These are phyloP conservation scores for Branchellion lobata DNA, from an alignment of 2,888 invertebrate species.

Conservation along the genomic window DNA sequence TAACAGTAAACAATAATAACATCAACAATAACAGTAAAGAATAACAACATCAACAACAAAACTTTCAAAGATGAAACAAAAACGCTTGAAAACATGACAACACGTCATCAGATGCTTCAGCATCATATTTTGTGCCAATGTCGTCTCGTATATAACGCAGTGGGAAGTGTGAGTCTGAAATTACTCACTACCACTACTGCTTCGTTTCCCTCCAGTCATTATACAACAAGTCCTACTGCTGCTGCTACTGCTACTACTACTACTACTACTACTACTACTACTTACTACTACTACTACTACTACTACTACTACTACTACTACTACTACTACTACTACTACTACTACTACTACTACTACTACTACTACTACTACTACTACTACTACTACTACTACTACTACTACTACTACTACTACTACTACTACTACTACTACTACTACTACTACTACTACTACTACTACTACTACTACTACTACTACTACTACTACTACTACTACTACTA, in stretches of 20 bases:
- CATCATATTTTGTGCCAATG: too few relatives aligned
- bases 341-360: slow-evolving; percentile 33
- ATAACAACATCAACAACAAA: too few relatives aligned
- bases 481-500: background rate
- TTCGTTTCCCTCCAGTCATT: too few relatives aligned
- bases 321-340: slow-evolving; percentile 33
- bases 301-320: slow-evolving; percentile 33
- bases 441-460: background rate
- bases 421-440: background rate
- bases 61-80: too few relatives aligned
- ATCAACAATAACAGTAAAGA: too few relatives aligned
- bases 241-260: background rate
- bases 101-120: too few relatives aligned
- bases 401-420: slow-evolving; percentile 30
- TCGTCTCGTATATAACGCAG: too few relatives aligned
- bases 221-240: background rate
- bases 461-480: background rate
- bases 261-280: background rate
- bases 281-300: too few relatives aligned
- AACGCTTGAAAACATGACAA: too few relatives aligned
- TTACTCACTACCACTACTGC: too few relatives aligned
- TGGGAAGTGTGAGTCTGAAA: too few relatives aligned
- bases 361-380: slow-evolving; percentile 33
- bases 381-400: slow-evolving; percentile 33
- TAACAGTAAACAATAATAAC: too few relatives aligned